These are phyloP conservation scores for Apamea crenata DNA, from an alignment of 2,888 invertebrate species.

Conservation along the genomic window DNA sequence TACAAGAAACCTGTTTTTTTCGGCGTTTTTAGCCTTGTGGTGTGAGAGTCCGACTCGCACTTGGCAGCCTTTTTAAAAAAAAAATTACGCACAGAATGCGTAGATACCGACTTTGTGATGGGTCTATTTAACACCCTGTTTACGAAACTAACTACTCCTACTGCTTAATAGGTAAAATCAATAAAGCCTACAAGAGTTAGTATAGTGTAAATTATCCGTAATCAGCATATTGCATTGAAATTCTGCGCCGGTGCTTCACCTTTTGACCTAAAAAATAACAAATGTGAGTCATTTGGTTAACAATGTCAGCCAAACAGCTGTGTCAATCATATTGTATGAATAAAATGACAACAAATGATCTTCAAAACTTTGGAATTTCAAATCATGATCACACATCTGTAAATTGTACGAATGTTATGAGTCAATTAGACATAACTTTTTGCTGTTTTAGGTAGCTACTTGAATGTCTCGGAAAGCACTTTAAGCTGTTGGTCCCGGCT, in stretches of 20 bases:
- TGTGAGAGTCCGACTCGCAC: too few relatives aligned
- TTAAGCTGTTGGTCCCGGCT: too few relatives aligned
- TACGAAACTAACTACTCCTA: too few relatives aligned
- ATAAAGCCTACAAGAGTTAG: not conserved
- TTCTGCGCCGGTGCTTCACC: slow-evolving; percentile 29
- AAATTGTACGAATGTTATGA: not conserved
- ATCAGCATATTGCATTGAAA: slow-evolving; percentile 8
- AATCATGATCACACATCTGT: slow-evolving; percentile 1
- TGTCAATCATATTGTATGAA: slow-evolving; percentile 18
- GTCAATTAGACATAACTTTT: not conserved
- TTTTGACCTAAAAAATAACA: slow-evolving; percentile 34
- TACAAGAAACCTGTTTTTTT: too few relatives aligned
- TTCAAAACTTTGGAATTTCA: slow-evolving; percentile 3
- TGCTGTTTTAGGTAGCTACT: too few relatives aligned
- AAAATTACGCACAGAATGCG: too few relatives aligned
- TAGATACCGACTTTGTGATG: too few relatives aligned
- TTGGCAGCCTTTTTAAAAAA: too few relatives aligned
- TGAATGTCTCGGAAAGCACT: too few relatives aligned
- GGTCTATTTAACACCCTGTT: too few relatives aligned
- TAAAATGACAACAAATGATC: not conserved
- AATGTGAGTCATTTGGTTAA: slow-evolving; percentile 42
- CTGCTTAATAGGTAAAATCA: not conserved
- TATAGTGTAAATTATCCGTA: not conserved
- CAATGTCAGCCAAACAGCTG: slow-evolving; percentile 24
- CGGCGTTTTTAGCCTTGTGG: too few relatives aligned